A percentile compares a stretch with the other conserved stretches of the same genome.
Evolutionary conservation across 1,140 invertebrate genomes (phyloP).

Genomic region (Neodiprion pinetum): DNA sequence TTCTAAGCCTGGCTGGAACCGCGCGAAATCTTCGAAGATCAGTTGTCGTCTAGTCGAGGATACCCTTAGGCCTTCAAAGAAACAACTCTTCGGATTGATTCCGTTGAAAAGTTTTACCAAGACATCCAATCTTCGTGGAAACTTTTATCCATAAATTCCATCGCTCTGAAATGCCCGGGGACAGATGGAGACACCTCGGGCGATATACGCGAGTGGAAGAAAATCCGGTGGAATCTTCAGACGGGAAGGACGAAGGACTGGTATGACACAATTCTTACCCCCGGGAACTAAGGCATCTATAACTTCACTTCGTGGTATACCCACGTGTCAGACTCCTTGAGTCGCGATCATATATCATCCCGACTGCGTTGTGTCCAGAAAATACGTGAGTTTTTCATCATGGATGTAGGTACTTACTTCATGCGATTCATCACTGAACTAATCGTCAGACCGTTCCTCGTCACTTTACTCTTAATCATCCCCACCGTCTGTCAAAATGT

Average conservation of each 20-base stretch:
- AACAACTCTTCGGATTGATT: slow-evolving; percentile 1
- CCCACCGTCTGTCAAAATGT: no score
- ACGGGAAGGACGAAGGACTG: background rate
- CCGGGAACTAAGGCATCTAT: background rate
- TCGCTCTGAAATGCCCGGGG: background rate
- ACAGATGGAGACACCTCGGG: slow-evolving; percentile 1
- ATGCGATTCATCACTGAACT: no score
- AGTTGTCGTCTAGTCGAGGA: background rate
- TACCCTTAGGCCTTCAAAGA: background rate
- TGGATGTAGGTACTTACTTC: no score
- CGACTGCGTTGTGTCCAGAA: background rate
- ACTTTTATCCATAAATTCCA: slow-evolving; percentile 5
- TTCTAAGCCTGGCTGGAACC: no score
- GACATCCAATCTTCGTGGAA: background rate
- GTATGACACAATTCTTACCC: background rate
- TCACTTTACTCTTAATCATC: no score
- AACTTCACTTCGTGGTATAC: slow-evolving; percentile 1
- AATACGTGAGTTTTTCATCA: background rate
- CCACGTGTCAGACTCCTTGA: background rate
- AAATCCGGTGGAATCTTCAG: background rate
- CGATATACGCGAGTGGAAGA: background rate
- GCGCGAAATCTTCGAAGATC: background rate
- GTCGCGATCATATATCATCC: background rate
- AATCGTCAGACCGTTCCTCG: no score
- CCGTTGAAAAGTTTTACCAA: background rate